Evolutionary conservation across 2,113 vertebrate genomes (phyloP), one percentile per base, ranked within the genome.

Genomic region (Aegithalos caudatus): DNA sequence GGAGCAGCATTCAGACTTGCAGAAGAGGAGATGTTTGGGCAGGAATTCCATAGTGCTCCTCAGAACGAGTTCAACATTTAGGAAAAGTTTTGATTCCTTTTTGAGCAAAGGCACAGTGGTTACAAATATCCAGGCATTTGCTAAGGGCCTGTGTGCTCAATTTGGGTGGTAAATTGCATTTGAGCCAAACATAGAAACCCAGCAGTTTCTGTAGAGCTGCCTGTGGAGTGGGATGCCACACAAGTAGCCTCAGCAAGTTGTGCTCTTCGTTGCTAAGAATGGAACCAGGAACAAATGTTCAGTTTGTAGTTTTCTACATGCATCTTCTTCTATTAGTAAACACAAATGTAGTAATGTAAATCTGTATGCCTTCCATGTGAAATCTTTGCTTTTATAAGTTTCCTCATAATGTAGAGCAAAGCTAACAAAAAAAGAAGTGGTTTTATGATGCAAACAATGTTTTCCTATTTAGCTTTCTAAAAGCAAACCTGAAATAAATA

Each of bases 161-260:
- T 94, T 95, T 95, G 91, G 78, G 81, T 95, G 89, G 84, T 93
- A 87, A 94, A 35, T 80, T 3, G 1, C 21, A 20, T 86, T 89
- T 82, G 50, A 92, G 62, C 70, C 91, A 95, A 89, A 95, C 78
- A 89, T 33, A 90, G 96, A 96, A 95, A 94, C 66, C 35, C 81
- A 72, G 42, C 74, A 81, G 47, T 89, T 85, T 89, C 78, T 77
- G 17, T 31, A 40, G 29, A 66, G 31, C 56, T 71, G 72, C 86
- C 60, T 92, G 80, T 80, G 79, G 84, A 91, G 66, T 29, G 51
- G 56, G 74, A 89, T 97, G 74, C 78, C 93, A 95, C 91, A 95
- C 81, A 94, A 95, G 84, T 77, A 91, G 87, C 71, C 85, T 42
- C 51, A 77, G 81, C 27, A 66, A 90, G 74, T 77, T 94, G 70